Base-by-base conservation (phyloP, 2,888 invertebrate species). In the Melanophora roralis region DNA sequence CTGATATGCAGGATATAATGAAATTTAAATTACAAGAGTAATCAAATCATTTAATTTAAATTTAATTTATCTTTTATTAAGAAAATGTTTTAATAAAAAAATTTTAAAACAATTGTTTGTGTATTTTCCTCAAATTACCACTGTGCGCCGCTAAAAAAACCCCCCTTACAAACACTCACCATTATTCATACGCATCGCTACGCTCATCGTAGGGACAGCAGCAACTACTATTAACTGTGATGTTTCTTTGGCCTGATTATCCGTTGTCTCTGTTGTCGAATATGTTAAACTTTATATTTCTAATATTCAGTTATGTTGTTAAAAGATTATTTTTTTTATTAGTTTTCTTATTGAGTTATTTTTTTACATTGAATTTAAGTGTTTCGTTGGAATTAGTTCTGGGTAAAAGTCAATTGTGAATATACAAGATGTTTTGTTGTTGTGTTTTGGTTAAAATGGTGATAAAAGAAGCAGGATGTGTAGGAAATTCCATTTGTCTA, bases 121-220 rank as follows among this genome's bases (percentile, higher is more conserved):
- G 38, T n/a, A 12, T 11, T 40, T 27, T n/a, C 19, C 5, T 4
- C 0, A 19, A 47, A 7, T 57, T 45, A 14, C 8, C n/a, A 49
- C 21, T 40, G 59, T 32, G 19, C 12, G 38, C 27, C 23, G 2
- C 7, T 5, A 34, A 57, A 7, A 27, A 12, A 27, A n/a, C n/a
- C n/a, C n/a, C n/a, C 27, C 32, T n/a, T 16, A 27, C 45, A n/a
- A 2, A 1, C 19, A 80, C 80, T 80, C 57, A 80, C 80, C 80
- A 51, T 80, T 80, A 76, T 80, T 80, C 60, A 80, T 76, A 80
- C 76, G 80, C 80, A 80, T 76, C 76, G 80, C 80, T 51, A 80
- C 80, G 73, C 80, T 80, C 80, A 80, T 80, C 80, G 64, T 80
- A 75, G 72, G 64, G 62, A 59, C 62, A 64, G 60, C 40, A 23